Evolutionary conservation across 2,113 vertebrate species (phyloP), one percentile per base, ranked within the genome.

Genomic region (Hassar affinis): DNA sequence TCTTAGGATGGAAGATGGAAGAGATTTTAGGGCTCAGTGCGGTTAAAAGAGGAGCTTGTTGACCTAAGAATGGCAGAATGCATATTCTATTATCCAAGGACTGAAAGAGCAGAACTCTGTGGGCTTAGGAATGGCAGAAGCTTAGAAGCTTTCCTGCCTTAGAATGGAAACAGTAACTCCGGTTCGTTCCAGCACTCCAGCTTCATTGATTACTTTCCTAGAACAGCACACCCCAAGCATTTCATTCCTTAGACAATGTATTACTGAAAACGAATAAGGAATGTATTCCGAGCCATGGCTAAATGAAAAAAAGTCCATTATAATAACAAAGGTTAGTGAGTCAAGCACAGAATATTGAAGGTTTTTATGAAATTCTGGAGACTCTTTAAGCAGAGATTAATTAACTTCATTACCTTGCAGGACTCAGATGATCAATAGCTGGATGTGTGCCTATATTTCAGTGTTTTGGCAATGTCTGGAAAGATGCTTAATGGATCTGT

Each of bases 391-490:
- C 49, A 47, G 56, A 57, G 74, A 78, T 80, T 80, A 68, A 78
- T 84, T 80, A 77, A 45, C 18, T 61, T 59, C 62, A 84, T 72
- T 87, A 52, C 35, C 9, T 62, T 15, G 57, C 18, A 56, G 69
- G 78, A 66, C 52, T 52, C 6, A 1, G 25, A 78, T 84, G 79
- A 84, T 80, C 27, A 64, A 81, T 81, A 42, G 72, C 69, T 66
- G 49, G 78, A 83, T 62, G 42, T 45, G n/a, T 9, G 33, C 81
- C 59, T 30, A 86, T 86, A 54, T 72, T 78, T 84, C 59, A 87
- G 35, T 6, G 7, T 33, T 22, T 49, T 84, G 82, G 64, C 66
- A 76, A 84, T 27, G 78, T 62, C 72, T 42, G 68, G 69, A 77
- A 54, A 69, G 27, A 81, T 59, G 52, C 71, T 78, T 81, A 84